phyloP scores from a whole-genome alignment of 2,888 invertebrate species.

The Ferdinandea cuprea region DNA sequence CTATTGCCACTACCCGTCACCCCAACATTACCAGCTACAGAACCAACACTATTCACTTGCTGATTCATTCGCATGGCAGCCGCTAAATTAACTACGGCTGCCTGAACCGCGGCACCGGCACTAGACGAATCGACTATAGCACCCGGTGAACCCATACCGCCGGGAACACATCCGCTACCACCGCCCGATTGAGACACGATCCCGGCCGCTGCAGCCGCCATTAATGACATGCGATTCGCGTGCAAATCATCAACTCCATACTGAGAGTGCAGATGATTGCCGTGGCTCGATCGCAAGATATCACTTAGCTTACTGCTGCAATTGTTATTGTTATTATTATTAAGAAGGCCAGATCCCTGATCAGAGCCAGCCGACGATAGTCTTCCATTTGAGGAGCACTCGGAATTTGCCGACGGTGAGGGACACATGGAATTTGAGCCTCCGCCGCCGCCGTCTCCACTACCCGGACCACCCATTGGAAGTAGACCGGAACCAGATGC shows the following conservation, averaged over 20 bases:
- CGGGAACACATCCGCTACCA: conserved; percentile 85
- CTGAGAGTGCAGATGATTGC: conserved; percentile 83
- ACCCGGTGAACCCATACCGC: conserved; percentile 81
- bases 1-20: conserved; percentile 37
- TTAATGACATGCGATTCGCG: conserved; percentile 87
- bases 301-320: conserved; percentile 85
- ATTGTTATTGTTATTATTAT: conserved; percentile 81
- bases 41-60: conserved; percentile 72
- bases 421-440: conserved; percentile 88
- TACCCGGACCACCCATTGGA: conserved; percentile 82
- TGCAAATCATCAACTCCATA: conserved; percentile 87
- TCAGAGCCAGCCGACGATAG: conserved; percentile 92
- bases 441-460: conserved; percentile 77
- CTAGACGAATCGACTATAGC: conserved; percentile 83
- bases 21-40: conserved; percentile 47
- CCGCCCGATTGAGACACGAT: conserved; percentile 85
- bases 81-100: conserved; percentile 90
- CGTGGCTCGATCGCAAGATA: conserved; percentile 76
- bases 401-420: conserved; percentile 93
- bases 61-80: conserved; percentile 89
- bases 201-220: conserved; percentile 87
- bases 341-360: conserved; percentile 85
- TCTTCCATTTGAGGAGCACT: conserved; percentile 92
- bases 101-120: conserved; percentile 87
- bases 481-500: conserved; percentile 86